A percentile compares a stretch with the other conserved stretches of the same genome.
phyloP scores from a whole-genome alignment of 2,888 invertebrate species.

The Phorcus lineatus region DNA sequence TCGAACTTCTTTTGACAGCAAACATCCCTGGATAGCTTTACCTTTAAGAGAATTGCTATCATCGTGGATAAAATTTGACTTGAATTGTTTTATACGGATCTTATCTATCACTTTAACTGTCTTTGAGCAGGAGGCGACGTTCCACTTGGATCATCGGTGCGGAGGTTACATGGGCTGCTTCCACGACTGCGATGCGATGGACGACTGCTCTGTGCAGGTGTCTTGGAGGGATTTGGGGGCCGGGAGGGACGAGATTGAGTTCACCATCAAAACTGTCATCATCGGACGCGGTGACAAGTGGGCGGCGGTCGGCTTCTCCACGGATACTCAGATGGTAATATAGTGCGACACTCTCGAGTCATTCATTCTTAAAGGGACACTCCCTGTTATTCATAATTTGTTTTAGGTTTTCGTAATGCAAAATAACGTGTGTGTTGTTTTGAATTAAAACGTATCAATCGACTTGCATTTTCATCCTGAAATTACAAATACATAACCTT shows the following conservation, averaged over 20 bases:
- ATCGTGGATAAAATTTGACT: too few species aligned
- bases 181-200: constrained; percentile 34
- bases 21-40: too few species aligned
- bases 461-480: too few species aligned
- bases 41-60: too few species aligned
- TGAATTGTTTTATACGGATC: too few species aligned
- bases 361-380: too few species aligned
- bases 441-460: too few species aligned
- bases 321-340: constrained; percentile 43
- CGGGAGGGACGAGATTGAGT: constrained; percentile 16
- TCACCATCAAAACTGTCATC: constrained; percentile 19
- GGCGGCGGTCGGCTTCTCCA: constrained; percentile 48
- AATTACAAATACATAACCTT: too few species aligned
- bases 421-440: too few species aligned
- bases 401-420: too few species aligned
- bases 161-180: constrained; percentile 44
- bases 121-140: background rate
- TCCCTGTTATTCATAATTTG: background rate
- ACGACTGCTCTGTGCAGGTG: constrained; percentile 40
- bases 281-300: constrained; percentile 25
- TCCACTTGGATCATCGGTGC: constrained; percentile 29
- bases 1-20: too few species aligned
- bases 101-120: background rate
- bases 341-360: too few species aligned
- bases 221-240: constrained; percentile 38